Evolutionary conservation across 2,113 vertebrate species (phyloP), one percentile per base, ranked within the genome.

Genomic region (Lepisosteus osseus): DNA sequence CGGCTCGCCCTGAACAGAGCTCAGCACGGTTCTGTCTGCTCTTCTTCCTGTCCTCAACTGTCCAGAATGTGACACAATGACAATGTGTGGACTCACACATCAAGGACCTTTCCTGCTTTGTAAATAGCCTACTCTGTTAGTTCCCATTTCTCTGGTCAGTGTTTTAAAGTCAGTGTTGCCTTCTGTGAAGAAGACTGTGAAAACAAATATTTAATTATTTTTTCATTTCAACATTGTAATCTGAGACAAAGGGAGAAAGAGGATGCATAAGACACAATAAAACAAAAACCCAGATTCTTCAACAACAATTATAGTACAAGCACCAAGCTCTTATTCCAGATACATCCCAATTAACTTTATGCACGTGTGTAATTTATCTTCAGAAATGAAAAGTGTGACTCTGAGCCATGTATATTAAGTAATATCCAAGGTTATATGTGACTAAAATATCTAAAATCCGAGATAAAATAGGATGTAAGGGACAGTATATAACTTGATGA

Each of bases 371-470:
- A 54, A 47, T 29, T 74, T 69, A 57, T 87, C 82, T 87, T 86
- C 80, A 55, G 40, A 74, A 64, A 83, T 83, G 85, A 85, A 80
- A 54, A 57, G 74, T 85, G 83, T 85, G 87, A 70, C 85, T 79
- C 78, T 47, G 76, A 86, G 76, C 87, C 74, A 68, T 86, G 85
- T 86, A 85, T 87, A 85, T 84, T 77, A 83, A 76, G 83, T 78
- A 5, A 51, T 51, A 80, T 87, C 83, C 86, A 88, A 86, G 86
- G 89, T 79, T 84, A 88, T 87, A 89, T 90, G 87, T 90, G 80
- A 89, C 85, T 93, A 88, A 92, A 88, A 91, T 92, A 91, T 90
- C 72, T 88, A 86, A 82, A 83, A 78, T 74, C 89, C 90, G 75
- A 80, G 81, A 93, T 91, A 90, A 91, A 83, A 83, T 82, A 75